phyloP scores from a whole-genome alignment of 2,113 vertebrate species.

The Oreochromis tanganicae region DNA sequence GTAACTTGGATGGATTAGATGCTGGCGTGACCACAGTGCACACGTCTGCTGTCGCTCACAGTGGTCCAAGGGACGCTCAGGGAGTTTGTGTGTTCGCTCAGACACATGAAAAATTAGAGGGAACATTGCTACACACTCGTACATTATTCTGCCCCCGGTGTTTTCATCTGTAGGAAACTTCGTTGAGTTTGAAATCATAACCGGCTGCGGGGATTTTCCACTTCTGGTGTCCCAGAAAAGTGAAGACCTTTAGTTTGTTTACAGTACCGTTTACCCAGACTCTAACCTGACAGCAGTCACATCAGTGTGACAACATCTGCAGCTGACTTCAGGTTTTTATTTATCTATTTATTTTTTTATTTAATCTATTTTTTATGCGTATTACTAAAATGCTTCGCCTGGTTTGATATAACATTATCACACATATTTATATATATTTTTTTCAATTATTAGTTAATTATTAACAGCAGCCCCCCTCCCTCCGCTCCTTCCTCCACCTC shows the following conservation, averaged over 20 bases:
- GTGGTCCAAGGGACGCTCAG: too few relatives aligned
- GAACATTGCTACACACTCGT: background rate
- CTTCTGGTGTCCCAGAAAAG: background rate
- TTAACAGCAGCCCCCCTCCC: background rate
- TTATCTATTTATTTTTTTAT: background rate
- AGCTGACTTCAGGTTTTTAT: background rate
- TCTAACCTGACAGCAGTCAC: background rate
- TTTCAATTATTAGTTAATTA: background rate
- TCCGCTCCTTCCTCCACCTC: rapidly evolving
- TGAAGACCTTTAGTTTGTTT: background rate
- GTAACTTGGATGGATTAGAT: too few relatives aligned
- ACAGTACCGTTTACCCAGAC: background rate
- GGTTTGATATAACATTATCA: background rate
- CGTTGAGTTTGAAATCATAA: background rate
- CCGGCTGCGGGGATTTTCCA: background rate
- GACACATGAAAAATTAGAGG: too few relatives aligned
- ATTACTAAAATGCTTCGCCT: background rate
- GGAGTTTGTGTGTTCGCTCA: too few relatives aligned
- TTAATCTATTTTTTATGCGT: background rate
- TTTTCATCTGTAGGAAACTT: background rate
- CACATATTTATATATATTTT: background rate
- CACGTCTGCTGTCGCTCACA: too few relatives aligned
- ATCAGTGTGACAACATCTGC: background rate
- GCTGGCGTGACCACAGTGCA: too few relatives aligned
- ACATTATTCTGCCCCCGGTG: background rate